Base-by-base conservation (phyloP, 2,797 vertebrate genomes). In the Notolabrus celidotus region DNA sequence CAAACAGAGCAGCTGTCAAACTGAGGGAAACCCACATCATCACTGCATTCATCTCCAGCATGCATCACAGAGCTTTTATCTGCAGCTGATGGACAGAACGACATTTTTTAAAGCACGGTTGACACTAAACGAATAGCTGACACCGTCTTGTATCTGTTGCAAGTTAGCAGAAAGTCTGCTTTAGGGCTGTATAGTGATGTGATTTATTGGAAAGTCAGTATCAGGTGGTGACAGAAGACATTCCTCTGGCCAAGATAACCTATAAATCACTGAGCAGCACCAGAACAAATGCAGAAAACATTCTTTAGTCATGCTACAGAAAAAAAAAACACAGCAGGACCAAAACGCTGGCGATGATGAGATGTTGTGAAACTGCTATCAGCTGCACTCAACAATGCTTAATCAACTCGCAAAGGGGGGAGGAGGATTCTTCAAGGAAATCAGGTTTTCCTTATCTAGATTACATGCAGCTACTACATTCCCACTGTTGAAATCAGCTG, bases 361-460 rank as follows among this genome's bases (percentile, higher is more conserved):
- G 82, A 83, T 79, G 45, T 74, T 79, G 77, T 77, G 61, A 75
- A 77, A 78, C 58, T 64, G 52, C 67, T 80, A 89, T 89, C 86
- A 87, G 86, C 71, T 66, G 70, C 73, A 69, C 55, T 76, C 65
- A 90, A 91, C 87, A 91, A 89, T 85, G 68, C 54, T 67, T 87
- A 55, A 85, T 92, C 88, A 90, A 82, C 71, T 33, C 14, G 65
- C 20, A 39, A 51, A 31, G 47, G 25, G n/a, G 10, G 56, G 62
- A 53, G 73, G 47, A 66, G 65, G 53, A 53, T 42, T 10, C 54
- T 82, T 79, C 27, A 54, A 84, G 83, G 81, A 91, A 88, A 89
- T 85, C 84, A 82, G 76, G 76, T 87, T 92, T 86, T 78, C 71
- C 85, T 89, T 81, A 92, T 91, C 88, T 87, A 67, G 77, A 86